phyloP scores from a whole-genome alignment of 2,797 vertebrate species.

The Zenarchopterus dispar region DNA sequence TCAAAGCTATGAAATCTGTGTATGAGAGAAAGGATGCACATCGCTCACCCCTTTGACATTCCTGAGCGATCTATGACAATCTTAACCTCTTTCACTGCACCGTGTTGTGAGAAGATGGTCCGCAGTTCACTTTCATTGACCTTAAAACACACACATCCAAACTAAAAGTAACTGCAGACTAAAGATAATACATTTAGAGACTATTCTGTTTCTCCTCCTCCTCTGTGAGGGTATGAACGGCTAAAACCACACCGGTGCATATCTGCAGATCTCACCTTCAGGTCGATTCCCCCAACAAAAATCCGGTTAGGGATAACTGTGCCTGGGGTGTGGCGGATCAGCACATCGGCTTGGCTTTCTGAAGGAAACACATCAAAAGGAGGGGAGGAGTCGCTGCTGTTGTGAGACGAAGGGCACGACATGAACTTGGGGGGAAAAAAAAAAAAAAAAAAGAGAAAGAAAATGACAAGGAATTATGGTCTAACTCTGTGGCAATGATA shows the following conservation, averaged over 20 bases:
- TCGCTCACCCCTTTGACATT: conserved; percentile 86
- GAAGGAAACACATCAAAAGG: conserved; percentile 64
- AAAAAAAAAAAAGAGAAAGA: not conserved
- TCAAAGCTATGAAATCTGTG: too few species aligned
- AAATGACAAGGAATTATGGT: not conserved
- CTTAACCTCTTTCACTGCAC: conserved; percentile 89
- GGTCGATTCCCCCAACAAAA: conserved; percentile 89
- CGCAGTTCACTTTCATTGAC: conserved; percentile 86
- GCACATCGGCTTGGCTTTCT: conserved; percentile 37
- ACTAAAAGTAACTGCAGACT: too few species aligned
- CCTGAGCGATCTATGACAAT: conserved; percentile 87
- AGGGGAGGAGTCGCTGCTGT: conserved; percentile 75
- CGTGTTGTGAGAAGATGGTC: conserved; percentile 86
- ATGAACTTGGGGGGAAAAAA: conserved; percentile 11
- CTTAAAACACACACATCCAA: conserved; percentile 61
- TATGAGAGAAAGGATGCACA: not conserved
- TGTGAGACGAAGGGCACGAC: conserved; percentile 72
- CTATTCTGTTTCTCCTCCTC: too few species aligned
- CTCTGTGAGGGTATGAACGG: not conserved
- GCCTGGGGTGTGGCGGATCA: conserved; percentile 58
- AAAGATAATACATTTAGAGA: too few species aligned
- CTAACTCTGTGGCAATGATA: not conserved
- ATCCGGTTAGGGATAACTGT: conserved; percentile 88
- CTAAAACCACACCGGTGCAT: too few species aligned
- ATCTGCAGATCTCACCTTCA: conserved; percentile 75